Percentiles rank a stretch among this genome's conserved stretches.
Conservation (phyloP, 2,113 vertebrate species). For the Takifugu bimaculatus region DNA sequence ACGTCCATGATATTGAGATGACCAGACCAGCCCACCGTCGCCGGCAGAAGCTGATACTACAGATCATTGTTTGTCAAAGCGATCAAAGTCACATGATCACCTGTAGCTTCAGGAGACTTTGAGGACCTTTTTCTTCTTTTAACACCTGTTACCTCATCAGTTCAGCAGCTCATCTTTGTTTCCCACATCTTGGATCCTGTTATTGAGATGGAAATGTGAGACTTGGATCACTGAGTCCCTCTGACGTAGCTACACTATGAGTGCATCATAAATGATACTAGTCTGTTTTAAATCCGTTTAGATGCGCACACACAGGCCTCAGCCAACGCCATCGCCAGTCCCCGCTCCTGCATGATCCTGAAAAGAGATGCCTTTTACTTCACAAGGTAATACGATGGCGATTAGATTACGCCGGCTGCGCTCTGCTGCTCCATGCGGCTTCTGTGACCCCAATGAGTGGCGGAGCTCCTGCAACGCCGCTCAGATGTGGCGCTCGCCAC, state of each 20-base stretch:
- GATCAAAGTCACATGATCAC: too few relatives aligned
- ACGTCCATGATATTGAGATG: too few relatives aligned
- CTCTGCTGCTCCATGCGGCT: slow-evolving; percentile 70
- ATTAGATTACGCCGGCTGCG: slow-evolving; percentile 76
- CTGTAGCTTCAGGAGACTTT: too few relatives aligned
- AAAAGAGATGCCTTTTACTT: slow-evolving; percentile 73
- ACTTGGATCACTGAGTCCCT: slow-evolving; percentile 51
- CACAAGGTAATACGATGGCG: slow-evolving; percentile 76
- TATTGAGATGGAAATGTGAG: slow-evolving; percentile 42
- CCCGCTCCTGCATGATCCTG: slow-evolving; percentile 59
- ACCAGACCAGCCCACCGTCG: too few relatives aligned
- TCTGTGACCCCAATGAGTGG: slow-evolving; percentile 69
- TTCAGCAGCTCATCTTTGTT: neutral
- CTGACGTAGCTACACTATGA: slow-evolving; percentile 58
- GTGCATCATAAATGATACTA: slow-evolving; percentile 72
- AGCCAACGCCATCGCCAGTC: slow-evolving; percentile 70
- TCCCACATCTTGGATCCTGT: slow-evolving; percentile 24
- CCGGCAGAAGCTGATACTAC: too few relatives aligned
- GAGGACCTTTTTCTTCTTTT: too few relatives aligned
- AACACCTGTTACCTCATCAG: too few relatives aligned
- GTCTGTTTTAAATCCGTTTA: slow-evolving; percentile 74
- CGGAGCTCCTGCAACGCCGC: slow-evolving; percentile 59
- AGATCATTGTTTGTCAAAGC: too few relatives aligned
- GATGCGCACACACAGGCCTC: slow-evolving; percentile 60
- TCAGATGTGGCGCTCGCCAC: slow-evolving; percentile 63